Percentiles rank a stretch among this genome's conserved stretches.
phyloP scores from a whole-genome alignment of 2,797 vertebrate genomes.

The Scolopax rusticola region DNA sequence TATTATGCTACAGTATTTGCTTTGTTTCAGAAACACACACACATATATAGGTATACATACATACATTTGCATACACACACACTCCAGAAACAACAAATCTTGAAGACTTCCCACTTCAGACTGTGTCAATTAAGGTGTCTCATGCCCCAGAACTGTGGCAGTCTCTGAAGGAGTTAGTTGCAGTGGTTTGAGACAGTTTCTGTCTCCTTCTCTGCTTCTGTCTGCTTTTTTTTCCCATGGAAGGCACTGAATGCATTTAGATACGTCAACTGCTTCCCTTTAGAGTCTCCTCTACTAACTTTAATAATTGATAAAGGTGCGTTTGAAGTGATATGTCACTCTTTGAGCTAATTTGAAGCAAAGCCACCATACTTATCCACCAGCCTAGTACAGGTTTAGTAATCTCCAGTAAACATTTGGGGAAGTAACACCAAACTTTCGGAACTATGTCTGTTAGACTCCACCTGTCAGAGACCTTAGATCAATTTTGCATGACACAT shows the following conservation, averaged over 20 bases:
- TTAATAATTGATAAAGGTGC: constrained; percentile 19
- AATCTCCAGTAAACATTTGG: background rate
- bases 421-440: background rate
- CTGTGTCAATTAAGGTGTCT: background rate
- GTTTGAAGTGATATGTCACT: background rate
- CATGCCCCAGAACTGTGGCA: background rate
- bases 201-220: background rate
- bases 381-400: background rate
- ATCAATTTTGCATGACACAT: background rate
- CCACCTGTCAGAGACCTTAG: background rate
- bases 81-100: background rate
- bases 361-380: background rate
- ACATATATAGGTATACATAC: accelerated
- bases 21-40: background rate
- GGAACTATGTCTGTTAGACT: background rate
- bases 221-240: background rate
- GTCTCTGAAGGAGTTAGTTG: background rate
- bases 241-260: background rate
- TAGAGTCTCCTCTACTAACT: background rate
- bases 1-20: background rate
- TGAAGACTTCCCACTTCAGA: background rate
- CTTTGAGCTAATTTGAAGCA: background rate
- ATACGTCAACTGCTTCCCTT: background rate
- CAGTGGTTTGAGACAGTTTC: background rate
- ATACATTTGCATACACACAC: background rate